phyloP scores from a whole-genome alignment of 2,797 vertebrate genomes.

The Amniataba percoides region DNA sequence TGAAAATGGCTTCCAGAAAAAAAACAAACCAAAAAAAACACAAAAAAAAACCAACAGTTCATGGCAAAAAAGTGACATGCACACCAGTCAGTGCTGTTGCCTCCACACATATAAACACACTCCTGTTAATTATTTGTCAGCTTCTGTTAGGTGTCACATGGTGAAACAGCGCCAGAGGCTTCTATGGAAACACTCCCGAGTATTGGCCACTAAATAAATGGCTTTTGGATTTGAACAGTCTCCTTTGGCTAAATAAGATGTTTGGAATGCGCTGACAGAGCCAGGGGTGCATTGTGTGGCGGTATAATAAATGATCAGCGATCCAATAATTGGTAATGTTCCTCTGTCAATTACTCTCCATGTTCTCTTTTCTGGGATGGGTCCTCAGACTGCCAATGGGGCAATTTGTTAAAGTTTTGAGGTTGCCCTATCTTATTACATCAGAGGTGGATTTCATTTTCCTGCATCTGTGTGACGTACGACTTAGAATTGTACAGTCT shows the following conservation, averaged over 20 bases:
- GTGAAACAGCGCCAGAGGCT: constrained; percentile 54
- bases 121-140: constrained; percentile 75
- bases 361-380: constrained; percentile 47
- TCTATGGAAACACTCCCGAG: constrained; percentile 52
- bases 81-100: constrained; percentile 43
- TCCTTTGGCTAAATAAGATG: constrained; percentile 78
- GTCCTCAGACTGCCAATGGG: constrained; percentile 63
- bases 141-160: constrained; percentile 60
- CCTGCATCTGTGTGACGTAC: constrained; percentile 14
- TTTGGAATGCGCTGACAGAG: constrained; percentile 74
- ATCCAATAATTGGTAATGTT: constrained; percentile 77
- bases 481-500: constrained; percentile 49
- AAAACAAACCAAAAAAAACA: constrained; percentile 38
- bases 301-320: constrained; percentile 77
- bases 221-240: constrained; percentile 73
- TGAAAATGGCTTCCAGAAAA: constrained; percentile 58
- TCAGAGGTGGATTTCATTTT: constrained; percentile 28
- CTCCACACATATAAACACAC: background rate
- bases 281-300: constrained; percentile 67
- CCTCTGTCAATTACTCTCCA: constrained; percentile 75
- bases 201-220: constrained; percentile 69
- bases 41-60: constrained; percentile 35
- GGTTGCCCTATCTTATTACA: constrained; percentile 7
- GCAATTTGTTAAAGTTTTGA: constrained; percentile 45
- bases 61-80: constrained; percentile 50